Percentiles rank a stretch among this genome's conserved stretches.
These are phyloP conservation scores for Parochlus steinenii DNA, from an alignment of 2,888 invertebrate genomes.

Conservation along the genomic window DNA sequence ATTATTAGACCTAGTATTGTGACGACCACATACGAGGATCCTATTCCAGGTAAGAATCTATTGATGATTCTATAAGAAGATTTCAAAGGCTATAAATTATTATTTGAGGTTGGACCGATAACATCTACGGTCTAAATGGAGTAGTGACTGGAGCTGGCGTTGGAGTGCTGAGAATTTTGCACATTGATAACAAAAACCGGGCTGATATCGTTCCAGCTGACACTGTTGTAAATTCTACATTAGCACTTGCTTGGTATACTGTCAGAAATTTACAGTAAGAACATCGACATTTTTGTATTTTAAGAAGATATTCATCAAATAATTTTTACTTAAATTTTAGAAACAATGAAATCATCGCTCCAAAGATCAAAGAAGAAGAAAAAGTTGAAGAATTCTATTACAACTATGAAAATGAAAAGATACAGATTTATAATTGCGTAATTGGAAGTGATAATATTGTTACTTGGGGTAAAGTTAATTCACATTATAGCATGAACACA, in stretches of 20 bases:
- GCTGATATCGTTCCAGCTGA: constrained; percentile 18
- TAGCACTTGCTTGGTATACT: constrained; percentile 19
- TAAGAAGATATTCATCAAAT: neutral
- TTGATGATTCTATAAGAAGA: neutral
- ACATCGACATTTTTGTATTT: neutral
- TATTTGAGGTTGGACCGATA: constrained; percentile 14
- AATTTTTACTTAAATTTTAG: neutral
- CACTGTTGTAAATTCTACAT: constrained; percentile 19
- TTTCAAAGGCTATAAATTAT: constrained; percentile 16
- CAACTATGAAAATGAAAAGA: neutral
- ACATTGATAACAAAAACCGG: constrained; percentile 8
- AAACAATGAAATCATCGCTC: neutral
- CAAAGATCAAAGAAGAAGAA: neutral
- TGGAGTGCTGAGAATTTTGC: constrained; percentile 17
- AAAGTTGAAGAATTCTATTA: constrained; percentile 3
- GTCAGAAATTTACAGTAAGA: neutral
- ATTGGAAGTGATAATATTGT: constrained; percentile 1
- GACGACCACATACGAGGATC: constrained; percentile 19
- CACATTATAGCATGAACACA: neutral
- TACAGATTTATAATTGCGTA: constrained; percentile 4
- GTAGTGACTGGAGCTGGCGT: constrained; percentile 14
- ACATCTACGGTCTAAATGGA: constrained; percentile 15
- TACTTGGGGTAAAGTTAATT: neutral
- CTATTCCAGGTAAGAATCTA: constrained; percentile 15
- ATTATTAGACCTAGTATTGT: constrained; percentile 19